Conservation (phyloP, 2,113 vertebrate genomes). For the Varanus komodoensis region DNA sequence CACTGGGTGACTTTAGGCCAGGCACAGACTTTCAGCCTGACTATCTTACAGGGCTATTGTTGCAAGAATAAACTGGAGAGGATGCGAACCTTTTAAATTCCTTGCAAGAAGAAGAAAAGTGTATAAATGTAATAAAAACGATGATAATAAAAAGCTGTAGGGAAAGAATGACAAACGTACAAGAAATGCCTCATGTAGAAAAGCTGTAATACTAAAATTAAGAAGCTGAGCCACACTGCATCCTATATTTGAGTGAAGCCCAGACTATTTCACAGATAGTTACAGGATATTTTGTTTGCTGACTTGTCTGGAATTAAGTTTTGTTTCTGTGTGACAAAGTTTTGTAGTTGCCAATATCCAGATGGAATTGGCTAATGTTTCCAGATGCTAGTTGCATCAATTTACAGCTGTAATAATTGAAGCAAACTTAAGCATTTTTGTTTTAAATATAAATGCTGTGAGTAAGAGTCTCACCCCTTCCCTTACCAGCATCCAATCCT, state of each 20-base stretch:
- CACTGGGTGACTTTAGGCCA: too few relatives aligned
- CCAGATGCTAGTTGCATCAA: slow-evolving; percentile 20
- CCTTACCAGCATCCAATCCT: background rate
- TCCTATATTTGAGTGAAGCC: background rate
- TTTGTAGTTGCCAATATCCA: background rate
- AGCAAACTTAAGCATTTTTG: slow-evolving; percentile 16
- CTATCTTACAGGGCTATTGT: too few relatives aligned
- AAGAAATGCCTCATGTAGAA: too few relatives aligned
- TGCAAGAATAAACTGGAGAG: too few relatives aligned
- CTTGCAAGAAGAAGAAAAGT: too few relatives aligned
- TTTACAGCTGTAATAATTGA: slow-evolving; percentile 34
- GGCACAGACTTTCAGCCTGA: too few relatives aligned
- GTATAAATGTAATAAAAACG: too few relatives aligned
- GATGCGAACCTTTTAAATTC: too few relatives aligned
- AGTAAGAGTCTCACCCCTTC: background rate
- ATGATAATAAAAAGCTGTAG: too few relatives aligned
- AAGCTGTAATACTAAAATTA: background rate
- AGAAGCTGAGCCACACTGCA: too few relatives aligned
- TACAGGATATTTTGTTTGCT: background rate
- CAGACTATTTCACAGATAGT: background rate
- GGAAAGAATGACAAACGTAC: too few relatives aligned
- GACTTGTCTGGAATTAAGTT: background rate
- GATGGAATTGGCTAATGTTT: slow-evolving; percentile 13
- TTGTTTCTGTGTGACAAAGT: background rate
- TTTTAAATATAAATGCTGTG: background rate